Evolutionary conservation across 2,113 vertebrate species (phyloP).

Genomic region (Lampris megalopsis): DNA sequence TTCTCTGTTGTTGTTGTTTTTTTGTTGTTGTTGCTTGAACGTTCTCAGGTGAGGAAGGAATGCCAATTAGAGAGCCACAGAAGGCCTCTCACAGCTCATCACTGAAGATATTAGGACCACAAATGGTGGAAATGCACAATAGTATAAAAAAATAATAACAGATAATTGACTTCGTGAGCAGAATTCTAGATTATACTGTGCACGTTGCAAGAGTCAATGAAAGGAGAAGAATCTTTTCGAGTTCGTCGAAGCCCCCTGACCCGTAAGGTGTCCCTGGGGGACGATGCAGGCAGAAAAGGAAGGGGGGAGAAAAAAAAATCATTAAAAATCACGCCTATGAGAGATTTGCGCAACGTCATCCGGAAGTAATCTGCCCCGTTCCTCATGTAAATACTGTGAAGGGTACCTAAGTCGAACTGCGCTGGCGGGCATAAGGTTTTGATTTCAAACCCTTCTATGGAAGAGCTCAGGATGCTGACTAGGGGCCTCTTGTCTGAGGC

Average conservation of each 20-base stretch:
- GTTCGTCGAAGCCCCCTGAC: constrained; percentile 26
- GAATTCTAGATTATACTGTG: background rate
- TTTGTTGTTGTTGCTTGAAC: constrained; percentile 32
- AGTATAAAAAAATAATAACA: constrained; percentile 53
- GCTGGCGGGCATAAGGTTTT: constrained; percentile 38
- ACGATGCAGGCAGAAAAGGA: constrained; percentile 26
- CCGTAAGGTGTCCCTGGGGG: constrained; percentile 8
- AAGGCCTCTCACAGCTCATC: constrained; percentile 56
- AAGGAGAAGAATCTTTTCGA: constrained; percentile 23
- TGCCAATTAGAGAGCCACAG: constrained; percentile 53
- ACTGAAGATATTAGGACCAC: constrained; percentile 50
- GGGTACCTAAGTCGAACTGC: constrained; percentile 11
- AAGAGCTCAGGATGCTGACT: constrained; percentile 8
- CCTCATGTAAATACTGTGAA: constrained; percentile 42
- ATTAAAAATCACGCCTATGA: constrained; percentile 15
- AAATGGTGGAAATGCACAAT: constrained; percentile 34
- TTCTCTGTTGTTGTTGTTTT: constrained; percentile 20
- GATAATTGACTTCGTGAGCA: constrained; percentile 27
- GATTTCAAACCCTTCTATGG: constrained; percentile 16
- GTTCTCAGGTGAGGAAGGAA: constrained; percentile 31
- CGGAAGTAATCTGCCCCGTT: background rate
- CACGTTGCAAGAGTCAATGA: background rate
- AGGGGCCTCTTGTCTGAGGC: constrained; percentile 29
- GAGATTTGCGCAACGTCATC: constrained; percentile 6
- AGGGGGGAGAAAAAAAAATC: constrained; percentile 28